Base-by-base conservation (phyloP, 2,113 vertebrate genomes). In the Lepus americanus region DNA sequence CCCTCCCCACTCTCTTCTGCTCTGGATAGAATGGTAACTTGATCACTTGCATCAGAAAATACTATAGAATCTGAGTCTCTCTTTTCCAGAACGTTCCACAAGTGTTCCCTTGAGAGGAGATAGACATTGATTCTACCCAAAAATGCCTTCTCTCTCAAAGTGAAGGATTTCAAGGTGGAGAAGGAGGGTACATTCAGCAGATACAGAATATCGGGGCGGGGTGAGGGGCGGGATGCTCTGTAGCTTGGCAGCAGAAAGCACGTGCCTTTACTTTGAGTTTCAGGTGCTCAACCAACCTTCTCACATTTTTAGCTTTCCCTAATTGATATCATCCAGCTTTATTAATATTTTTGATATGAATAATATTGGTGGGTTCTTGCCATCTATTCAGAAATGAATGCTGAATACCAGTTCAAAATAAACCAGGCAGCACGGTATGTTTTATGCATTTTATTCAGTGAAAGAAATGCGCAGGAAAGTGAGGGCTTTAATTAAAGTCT, bases 1-100 rank as follows among this genome's bases (percentile, higher is more conserved):
- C 14, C 8, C 8, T 4, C 9, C 2, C 44, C 9, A 0, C 20
- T 44, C 1, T n/a, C 13, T 3, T 2, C 44, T 51, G 11, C 5
- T 29, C 12, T 49, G 55, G 14, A 4, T 31, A 55, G 27, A 64
- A 73, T 36, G 20, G 9, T 29, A 51, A 25, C 23, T 6, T 73
- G 20, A 31, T 1, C 7, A 67, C 2, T 33, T 63, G 0, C 2
- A 73, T 19, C 6, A 2, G 22, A 85, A 66, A 90, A 2, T 36
- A 5, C 5, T 31, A 27, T 25, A 31, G 63, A 89, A 31, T 23
- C 72, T n/a, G 8, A n/a, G 13, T 86, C 3, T 1, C 0, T 64
- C 20, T 87, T 82, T 66, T n/a, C 6, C 36, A 11, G n/a, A 5
- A 74, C 33, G 23, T 31, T 25, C 9, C 6, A 25, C 4, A 73